Base-by-base conservation (phyloP, 2,113 vertebrate genomes). In the Nibea albiflora region DNA sequence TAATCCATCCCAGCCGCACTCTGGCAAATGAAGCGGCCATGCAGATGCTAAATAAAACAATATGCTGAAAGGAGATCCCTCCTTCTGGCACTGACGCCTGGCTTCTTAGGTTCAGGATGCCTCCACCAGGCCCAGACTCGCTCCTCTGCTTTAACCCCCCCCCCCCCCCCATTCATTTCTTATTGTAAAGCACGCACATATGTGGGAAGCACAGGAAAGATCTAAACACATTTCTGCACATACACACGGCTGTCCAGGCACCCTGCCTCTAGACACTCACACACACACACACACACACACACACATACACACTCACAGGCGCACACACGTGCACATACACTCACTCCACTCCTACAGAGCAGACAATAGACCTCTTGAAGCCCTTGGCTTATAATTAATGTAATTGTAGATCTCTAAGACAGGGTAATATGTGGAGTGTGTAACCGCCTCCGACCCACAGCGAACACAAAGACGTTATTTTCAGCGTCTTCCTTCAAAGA, bases 11-110 rank as follows among this genome's bases (percentile, higher is more conserved):
- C 84, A 64, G 86, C 64, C 42, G 70, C 86, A 89, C 91, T 93
- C 79, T 68, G 90, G 83, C 67, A 89, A 89, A 91, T 88, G 85
- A 90, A 80, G 71, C 75, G 26, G 76, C 81, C 56, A 19, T 60
- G 77, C 78, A 82, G 81, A 88, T 64, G 78, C 84, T 92, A 88
- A 93, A 93, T 93, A 92, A 93, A 93, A 91, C 90, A 93, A 85
- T 83, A 76, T 62, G 68, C 73, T 90, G 92, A 93, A 93, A 93
- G 85, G 54, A 53, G 91, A 93, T 85, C 87, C 88, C 62, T 88
- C 54, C 70, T 71, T 20, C 64, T 80, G 84, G 81, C 84, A 73
- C 7, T 4, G 60, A 64, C 15, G 39, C 54, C 20, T 63, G 31
- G 42, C 76, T 76, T 88, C 88, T 92, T 78, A 87, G 80, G 88